Evolutionary conservation across 2,113 vertebrate genomes (phyloP).

Genomic region (Chloroceryle aenea): DNA sequence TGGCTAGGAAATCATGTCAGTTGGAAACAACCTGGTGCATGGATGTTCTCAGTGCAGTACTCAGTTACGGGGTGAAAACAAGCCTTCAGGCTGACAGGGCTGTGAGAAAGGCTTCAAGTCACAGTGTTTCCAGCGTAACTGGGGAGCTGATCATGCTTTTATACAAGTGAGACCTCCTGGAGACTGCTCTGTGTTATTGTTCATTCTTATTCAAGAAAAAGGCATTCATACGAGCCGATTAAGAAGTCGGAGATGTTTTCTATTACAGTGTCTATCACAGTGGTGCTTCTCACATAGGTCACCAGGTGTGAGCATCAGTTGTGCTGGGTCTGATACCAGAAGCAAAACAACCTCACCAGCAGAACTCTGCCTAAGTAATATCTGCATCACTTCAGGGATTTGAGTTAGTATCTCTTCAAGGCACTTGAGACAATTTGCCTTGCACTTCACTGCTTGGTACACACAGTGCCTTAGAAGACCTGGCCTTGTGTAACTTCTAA

Average conservation of each 20-base stretch:
- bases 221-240: not conserved
- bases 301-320: rapidly evolving
- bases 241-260: not conserved
- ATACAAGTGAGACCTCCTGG: not conserved
- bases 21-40: not conserved
- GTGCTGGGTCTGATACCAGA: not conserved
- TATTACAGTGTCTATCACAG: not conserved
- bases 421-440: constrained; percentile 51
- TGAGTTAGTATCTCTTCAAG: constrained; percentile 31
- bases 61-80: not conserved
- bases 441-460: not conserved
- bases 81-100: not conserved
- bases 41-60: not conserved
- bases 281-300: not conserved
- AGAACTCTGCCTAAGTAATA: not conserved
- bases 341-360: not conserved
- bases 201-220: not conserved
- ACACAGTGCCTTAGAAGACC: not conserved
- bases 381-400: not conserved
- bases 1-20: not conserved
- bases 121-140: not conserved
- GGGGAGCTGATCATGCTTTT: not conserved
- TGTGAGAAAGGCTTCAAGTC: not conserved
- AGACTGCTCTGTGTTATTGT: not conserved
- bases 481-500: not conserved